Conservation (phyloP, 2,113 vertebrate species). For the Oryzias melastigma region DNA sequence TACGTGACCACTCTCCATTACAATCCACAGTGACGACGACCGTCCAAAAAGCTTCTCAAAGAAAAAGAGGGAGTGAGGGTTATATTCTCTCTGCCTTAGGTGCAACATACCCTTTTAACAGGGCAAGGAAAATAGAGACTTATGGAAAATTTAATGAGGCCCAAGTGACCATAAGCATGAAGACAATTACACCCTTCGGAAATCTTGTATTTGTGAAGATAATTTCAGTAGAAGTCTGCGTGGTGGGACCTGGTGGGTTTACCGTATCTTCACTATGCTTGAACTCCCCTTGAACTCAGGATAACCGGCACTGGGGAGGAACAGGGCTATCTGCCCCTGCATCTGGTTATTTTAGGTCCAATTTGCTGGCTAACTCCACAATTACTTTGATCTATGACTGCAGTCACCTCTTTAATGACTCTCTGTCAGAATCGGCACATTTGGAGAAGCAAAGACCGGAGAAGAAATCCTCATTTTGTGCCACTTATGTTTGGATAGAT, state of each 20-base stretch:
- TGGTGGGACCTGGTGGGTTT: constrained; percentile 74
- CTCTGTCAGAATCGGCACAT: constrained; percentile 87
- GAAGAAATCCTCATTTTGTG: constrained; percentile 77
- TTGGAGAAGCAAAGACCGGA: constrained; percentile 79
- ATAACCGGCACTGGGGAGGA: constrained; percentile 80
- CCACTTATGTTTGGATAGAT: constrained; percentile 15
- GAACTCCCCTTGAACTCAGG: constrained; percentile 99
- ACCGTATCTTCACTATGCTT: constrained; percentile 86
- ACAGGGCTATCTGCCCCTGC: constrained; percentile 88
- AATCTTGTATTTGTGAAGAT: constrained; percentile 96
- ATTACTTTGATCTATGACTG: constrained; percentile 92
- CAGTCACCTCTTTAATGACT: constrained; percentile 86
- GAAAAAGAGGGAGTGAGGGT: neutral
- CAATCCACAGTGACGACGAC: constrained; percentile 57
- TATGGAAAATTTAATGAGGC: constrained; percentile 90
- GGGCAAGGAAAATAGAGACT: constrained; percentile 78
- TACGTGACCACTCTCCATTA: constrained; percentile 47
- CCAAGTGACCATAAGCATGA: constrained; percentile 89
- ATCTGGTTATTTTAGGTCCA: constrained; percentile 98
- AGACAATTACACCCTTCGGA: constrained; percentile 91
- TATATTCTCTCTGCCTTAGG: constrained; percentile 77
- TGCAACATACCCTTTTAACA: constrained; percentile 77
- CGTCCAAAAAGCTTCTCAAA: constrained; percentile 39
- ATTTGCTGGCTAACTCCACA: constrained; percentile 93
- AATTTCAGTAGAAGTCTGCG: constrained; percentile 75